Percentiles rank a stretch among this genome's conserved stretches.
phyloP scores from a whole-genome alignment of 2,113 vertebrate genomes.

The Thunnus thynnus region DNA sequence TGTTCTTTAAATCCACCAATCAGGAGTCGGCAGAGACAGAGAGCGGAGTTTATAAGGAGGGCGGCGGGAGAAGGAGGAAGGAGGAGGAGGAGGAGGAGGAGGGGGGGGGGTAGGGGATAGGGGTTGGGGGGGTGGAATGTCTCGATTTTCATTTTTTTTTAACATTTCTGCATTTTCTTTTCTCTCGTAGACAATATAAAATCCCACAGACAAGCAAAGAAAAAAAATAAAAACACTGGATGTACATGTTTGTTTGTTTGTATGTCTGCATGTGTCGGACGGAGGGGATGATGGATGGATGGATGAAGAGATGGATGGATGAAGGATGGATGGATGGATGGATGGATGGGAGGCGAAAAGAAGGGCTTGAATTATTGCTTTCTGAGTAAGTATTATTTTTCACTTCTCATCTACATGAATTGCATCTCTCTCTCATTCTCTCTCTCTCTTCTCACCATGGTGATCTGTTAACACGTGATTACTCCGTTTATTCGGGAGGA shows the following conservation, averaged over 20 bases:
- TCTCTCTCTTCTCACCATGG: slow-evolving; percentile 75
- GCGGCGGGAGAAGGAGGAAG: not conserved
- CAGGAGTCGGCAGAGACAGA: slow-evolving; percentile 53
- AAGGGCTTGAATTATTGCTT: slow-evolving; percentile 86
- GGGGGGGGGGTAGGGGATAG: not conserved
- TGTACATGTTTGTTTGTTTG: slow-evolving; percentile 46
- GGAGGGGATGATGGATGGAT: slow-evolving; percentile 4
- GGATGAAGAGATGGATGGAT: not conserved
- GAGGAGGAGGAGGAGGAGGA: not conserved
- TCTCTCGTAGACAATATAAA: slow-evolving; percentile 84
- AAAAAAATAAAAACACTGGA: slow-evolving; percentile 62
- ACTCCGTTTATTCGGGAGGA: slow-evolving; percentile 76
- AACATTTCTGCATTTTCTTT: slow-evolving; percentile 66
- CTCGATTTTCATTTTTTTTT: slow-evolving; percentile 45
- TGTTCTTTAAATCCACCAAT: slow-evolving; percentile 61
- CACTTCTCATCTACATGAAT: slow-evolving; percentile 80
- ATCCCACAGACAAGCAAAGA: slow-evolving; percentile 86
- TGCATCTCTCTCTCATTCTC: slow-evolving; percentile 69
- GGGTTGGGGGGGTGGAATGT: slow-evolving; percentile 62
- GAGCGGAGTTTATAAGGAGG: slow-evolving; percentile 49
- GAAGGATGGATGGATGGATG: slow-evolving; percentile 21
- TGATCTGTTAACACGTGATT: slow-evolving; percentile 81
- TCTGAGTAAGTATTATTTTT: slow-evolving; percentile 78
- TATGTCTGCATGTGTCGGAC: slow-evolving; percentile 44
- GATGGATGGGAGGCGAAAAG: slow-evolving; percentile 36